Evolutionary conservation across 1,140 invertebrate species (phyloP).

Genomic region (Lasioglossum baleicum): DNA sequence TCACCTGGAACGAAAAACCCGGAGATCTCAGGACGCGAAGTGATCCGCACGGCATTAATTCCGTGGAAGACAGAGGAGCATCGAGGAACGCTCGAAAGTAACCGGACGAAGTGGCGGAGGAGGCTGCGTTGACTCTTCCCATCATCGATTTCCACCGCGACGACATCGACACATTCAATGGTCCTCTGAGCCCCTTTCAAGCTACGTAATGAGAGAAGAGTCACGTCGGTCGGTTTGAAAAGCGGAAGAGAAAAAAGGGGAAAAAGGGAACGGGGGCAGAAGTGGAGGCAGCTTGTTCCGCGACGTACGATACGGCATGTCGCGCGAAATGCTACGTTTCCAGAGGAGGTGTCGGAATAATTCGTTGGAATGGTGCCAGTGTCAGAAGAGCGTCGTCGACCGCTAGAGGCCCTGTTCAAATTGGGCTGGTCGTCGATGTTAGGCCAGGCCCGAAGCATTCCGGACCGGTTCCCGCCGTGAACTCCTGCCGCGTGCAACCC

Average conservation of each 20-base stretch:
- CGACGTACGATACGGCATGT: constrained; percentile 57
- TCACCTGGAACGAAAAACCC: too few species aligned
- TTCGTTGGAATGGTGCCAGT: constrained; percentile 63
- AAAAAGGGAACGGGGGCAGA: too few species aligned
- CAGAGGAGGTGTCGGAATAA: constrained; percentile 58
- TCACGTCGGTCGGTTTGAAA: constrained; percentile 26
- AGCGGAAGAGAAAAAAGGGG: not conserved
- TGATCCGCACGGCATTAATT: too few species aligned
- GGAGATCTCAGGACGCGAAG: too few species aligned
- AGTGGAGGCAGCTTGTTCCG: not conserved
- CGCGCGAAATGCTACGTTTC: not conserved
- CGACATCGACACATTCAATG: constrained; percentile 28
- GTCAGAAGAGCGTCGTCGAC: constrained; percentile 54
- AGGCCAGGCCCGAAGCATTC: too few species aligned
- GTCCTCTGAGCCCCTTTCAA: not conserved
- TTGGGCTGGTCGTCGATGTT: too few species aligned
- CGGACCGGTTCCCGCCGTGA: too few species aligned
- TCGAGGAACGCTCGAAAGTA: too few species aligned
- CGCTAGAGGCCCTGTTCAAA: too few species aligned
- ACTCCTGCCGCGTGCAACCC: too few species aligned
- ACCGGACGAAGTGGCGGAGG: too few species aligned
- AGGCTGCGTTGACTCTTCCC: not conserved
- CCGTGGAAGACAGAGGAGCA: too few species aligned
- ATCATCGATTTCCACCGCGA: not conserved
- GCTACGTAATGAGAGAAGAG: constrained; percentile 33